A percentile compares a stretch with the other conserved stretches of the same genome.
Evolutionary conservation across 2,113 vertebrate species (phyloP).

Genomic region (Callionymus lyra): DNA sequence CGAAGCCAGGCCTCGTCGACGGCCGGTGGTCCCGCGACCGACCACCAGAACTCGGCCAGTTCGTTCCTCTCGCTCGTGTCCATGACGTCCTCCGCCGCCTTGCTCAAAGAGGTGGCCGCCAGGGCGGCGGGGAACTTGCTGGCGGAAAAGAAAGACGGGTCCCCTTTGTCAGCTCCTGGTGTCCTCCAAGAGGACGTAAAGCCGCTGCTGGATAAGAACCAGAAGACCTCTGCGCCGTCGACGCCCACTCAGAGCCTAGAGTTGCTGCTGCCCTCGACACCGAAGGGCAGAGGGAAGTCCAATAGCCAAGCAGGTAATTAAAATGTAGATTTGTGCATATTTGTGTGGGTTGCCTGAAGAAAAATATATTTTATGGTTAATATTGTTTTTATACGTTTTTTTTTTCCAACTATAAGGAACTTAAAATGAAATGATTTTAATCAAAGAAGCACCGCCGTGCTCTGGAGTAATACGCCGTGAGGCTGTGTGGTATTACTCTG

Average conservation of each 20-base stretch:
- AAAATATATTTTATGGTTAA: not conserved
- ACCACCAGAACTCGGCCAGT: constrained; percentile 79
- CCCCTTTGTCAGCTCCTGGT: constrained; percentile 55
- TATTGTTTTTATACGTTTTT: no score
- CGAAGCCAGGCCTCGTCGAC: constrained; percentile 76
- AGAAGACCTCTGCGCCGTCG: constrained; percentile 78
- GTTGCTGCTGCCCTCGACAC: constrained; percentile 81
- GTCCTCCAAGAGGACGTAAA: constrained; percentile 79
- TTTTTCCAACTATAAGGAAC: no score
- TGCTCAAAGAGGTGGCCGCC: constrained; percentile 96
- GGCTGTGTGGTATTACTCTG: no score
- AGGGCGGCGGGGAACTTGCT: constrained; percentile 90
- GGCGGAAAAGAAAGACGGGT: constrained; percentile 82
- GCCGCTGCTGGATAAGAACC: constrained; percentile 85
- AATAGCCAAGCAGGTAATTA: constrained; percentile 78
- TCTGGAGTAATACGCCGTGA: no score
- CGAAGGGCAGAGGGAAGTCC: constrained; percentile 86
- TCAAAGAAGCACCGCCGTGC: no score
- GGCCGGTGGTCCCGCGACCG: constrained; percentile 44
- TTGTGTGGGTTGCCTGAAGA: not conserved
- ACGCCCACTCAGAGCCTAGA: constrained; percentile 83
- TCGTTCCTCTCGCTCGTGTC: constrained; percentile 94
- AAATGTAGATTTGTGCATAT: not conserved
- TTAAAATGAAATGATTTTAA: no score
- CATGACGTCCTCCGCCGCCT: constrained; percentile 95